Evolutionary conservation across 1,140 invertebrate genomes (phyloP).

Genomic region (Drosophila ironensis): DNA sequence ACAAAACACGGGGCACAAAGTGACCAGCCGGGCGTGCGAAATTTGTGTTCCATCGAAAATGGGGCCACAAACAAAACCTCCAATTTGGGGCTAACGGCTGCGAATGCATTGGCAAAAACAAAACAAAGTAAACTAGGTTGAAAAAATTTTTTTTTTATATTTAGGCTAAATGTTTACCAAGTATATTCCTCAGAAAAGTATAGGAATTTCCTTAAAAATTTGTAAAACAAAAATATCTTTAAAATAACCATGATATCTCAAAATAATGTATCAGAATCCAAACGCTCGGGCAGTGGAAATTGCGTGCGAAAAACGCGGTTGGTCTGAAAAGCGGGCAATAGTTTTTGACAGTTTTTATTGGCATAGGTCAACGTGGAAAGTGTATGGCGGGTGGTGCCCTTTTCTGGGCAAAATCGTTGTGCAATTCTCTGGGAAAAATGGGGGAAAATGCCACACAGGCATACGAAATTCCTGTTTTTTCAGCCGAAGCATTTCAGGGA

Average conservation of each 20-base stretch:
- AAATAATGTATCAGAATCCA: constrained; percentile 1
- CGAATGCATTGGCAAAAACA: not conserved
- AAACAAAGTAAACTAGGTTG: not conserved
- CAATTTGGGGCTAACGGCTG: not conserved
- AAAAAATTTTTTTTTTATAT: too few species aligned
- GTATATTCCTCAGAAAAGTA: too few species aligned
- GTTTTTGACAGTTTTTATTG: constrained; percentile 66
- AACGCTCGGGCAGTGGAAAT: constrained; percentile 16
- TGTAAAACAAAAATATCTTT: too few species aligned
- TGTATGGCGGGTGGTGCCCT: not conserved
- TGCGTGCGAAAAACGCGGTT: constrained; percentile 28
- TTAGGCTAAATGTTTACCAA: too few species aligned
- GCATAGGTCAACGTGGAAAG: constrained; percentile 27
- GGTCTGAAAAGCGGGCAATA: constrained; percentile 49
- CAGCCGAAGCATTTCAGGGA: constrained; percentile 6
- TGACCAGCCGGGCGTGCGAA: constrained; percentile 40
- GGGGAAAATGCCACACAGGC: not conserved
- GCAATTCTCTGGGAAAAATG: not conserved
- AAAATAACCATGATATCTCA: too few species aligned
- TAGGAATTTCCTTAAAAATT: too few species aligned
- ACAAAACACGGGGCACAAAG: constrained; percentile 42
- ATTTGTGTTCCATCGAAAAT: constrained; percentile 16
- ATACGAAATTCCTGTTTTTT: constrained; percentile 23
- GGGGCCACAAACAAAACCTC: not conserved
- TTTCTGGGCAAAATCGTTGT: constrained; percentile 24